Base-by-base conservation (phyloP, 2,113 vertebrate genomes). In the Equus przewalskii region DNA sequence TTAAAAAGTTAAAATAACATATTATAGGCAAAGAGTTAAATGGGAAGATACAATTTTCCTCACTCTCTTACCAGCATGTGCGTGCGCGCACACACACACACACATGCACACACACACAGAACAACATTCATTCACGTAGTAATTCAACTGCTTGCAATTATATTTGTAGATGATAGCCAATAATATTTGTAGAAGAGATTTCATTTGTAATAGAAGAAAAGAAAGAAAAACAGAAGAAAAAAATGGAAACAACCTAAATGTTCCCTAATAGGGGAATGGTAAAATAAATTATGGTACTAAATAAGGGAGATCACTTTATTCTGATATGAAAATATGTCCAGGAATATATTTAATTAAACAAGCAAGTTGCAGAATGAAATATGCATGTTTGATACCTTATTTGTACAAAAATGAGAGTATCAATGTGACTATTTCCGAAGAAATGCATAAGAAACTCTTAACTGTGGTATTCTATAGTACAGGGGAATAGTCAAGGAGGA, bases 291-390 rank as follows among this genome's bases (percentile, higher is more conserved):
- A 93, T 0, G 28, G 54, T 44, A 85, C 46, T 90, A 21, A 89
- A 86, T 36, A 33, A 94, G 49, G 69, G 15, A 58, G 22, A 85
- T 86, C 46, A 67, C 73, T 58, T 64, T 51, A 73, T 60, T 89
- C 62, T 33, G 13, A 33, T 54, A 78, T 64, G 22, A 95, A 92
- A 92, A 36, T 79, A 92, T 86, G 36, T 67, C 64, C 18, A 69
- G 80, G 54, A 89, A 93, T 65, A 89, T 13, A 15, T 60, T 91
- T 73, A 83, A 79, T 89, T 89, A 79, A 83, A 79, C 88, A 80
- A 88, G 22, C 9, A 83, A 93, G 28, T 6, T 72, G 2, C 33
- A 73, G 1, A 70, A 87, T 11, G 76, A 51, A 83, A 88, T 73
- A 81, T 41, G 58, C 58, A 75, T 41, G 28, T 83, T 28, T 88